Conservation (phyloP, 92 coral and sea anemone species). For the Umimayanthus chanpuru region DNA sequence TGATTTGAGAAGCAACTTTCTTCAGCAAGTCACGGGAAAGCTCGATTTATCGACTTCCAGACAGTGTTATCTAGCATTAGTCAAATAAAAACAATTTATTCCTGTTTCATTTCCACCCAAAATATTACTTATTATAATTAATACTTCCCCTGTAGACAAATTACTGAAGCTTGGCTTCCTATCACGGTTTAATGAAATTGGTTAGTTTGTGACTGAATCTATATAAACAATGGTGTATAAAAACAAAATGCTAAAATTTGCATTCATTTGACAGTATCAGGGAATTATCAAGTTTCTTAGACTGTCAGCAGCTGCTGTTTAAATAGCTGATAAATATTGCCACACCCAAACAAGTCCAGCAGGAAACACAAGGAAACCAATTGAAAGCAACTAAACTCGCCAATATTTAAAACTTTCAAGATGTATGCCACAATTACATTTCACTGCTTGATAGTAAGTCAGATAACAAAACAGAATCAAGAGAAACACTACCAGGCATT, state of each 20-base stretch:
- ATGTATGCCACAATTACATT: neutral
- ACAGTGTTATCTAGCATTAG: neutral
- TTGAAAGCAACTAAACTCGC: neutral
- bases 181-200: conserved; percentile 8
- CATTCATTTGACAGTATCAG: neutral
- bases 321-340: neutral
- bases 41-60: neutral
- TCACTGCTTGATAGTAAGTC: neutral
- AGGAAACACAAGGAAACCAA: neutral
- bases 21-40: neutral
- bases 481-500: neutral
- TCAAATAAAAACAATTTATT: neutral
- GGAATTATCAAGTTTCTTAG: neutral
- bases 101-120: neutral
- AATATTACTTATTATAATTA: neutral
- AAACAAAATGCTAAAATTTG: conserved; percentile 12
- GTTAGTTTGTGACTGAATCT: neutral
- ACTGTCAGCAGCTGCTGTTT: neutral
- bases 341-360: conserved; percentile 18
- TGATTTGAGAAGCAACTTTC: neutral
- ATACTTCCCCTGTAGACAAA: conserved; percentile 2
- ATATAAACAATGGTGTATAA: neutral
- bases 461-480: neutral
- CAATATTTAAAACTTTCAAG: neutral
- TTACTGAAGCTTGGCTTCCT: conserved; percentile 11